Percentiles rank a stretch among this genome's conserved stretches.
Evolutionary conservation across 2,797 vertebrate genomes (phyloP).

Genomic region (Anguilla anguilla): DNA sequence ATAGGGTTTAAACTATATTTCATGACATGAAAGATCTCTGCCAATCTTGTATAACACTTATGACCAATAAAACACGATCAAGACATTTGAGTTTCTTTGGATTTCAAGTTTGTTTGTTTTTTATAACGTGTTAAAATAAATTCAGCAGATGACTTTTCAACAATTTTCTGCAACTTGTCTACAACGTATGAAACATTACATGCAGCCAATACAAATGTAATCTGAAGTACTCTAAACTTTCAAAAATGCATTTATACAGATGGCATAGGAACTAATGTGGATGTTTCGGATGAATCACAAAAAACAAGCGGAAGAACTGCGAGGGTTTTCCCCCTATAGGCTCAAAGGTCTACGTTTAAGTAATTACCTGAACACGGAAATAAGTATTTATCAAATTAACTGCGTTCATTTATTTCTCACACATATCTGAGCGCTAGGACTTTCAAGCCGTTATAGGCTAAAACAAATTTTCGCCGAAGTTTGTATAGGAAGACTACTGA

Average conservation of each 20-base stretch:
- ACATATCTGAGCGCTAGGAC: neutral
- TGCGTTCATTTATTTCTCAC: neutral
- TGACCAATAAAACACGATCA: conserved; percentile 47
- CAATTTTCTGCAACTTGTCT: neutral
- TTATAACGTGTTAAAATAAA: neutral
- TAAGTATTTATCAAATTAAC: neutral
- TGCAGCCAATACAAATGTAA: neutral
- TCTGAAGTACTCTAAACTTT: neutral
- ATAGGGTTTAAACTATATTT: conserved; percentile 31
- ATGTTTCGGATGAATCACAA: too few relatives aligned
- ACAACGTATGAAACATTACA: neutral
- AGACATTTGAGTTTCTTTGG: neutral
- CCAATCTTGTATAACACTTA: conserved; percentile 37
- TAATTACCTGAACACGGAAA: neutral
- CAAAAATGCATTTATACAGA: too few relatives aligned
- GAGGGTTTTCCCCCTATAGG: too few relatives aligned
- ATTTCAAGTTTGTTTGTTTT: neutral
- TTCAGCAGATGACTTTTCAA: neutral
- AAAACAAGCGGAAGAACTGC: too few relatives aligned
- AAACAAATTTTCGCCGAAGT: neutral
- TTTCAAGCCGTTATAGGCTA: neutral
- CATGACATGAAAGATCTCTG: conserved; percentile 28
- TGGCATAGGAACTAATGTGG: too few relatives aligned
- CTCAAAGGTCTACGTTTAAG: neutral
- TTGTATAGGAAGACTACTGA: neutral